Evolutionary conservation across 2,888 invertebrate genomes (phyloP).

Genomic region (Idaea straminata): DNA sequence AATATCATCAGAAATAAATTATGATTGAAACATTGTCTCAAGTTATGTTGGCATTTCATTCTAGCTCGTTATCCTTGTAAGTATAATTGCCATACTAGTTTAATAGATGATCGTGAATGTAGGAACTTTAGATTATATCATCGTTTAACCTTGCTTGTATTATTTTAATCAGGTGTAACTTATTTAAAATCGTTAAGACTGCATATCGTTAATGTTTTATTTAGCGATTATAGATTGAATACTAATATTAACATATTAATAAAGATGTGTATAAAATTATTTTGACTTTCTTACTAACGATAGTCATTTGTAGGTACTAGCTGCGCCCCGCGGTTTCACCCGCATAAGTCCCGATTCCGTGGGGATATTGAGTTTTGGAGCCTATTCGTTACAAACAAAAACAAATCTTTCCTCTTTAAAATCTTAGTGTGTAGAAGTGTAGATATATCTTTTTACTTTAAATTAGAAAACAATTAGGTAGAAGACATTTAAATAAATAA

Average conservation of each 20-base stretch:
- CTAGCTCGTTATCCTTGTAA: slow-evolving; percentile 15
- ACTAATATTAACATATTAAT: not conserved
- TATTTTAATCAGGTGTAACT: not conserved
- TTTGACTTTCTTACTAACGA: too few species aligned
- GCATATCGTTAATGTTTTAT: not conserved
- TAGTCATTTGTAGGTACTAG: too few species aligned
- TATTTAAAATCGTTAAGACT: not conserved
- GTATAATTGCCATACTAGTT: slow-evolving; percentile 11
- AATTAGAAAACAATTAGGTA: too few species aligned
- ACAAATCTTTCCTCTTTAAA: too few species aligned
- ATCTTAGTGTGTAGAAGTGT: too few species aligned
- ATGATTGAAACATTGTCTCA: not conserved
- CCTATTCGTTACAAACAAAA: too few species aligned
- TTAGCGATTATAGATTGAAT: not conserved
- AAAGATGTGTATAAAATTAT: not conserved
- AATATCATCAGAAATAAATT: not conserved
- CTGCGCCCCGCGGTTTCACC: too few species aligned
- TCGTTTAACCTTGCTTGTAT: slow-evolving; percentile 5
- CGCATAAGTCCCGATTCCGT: too few species aligned
- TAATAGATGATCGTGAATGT: slow-evolving; percentile 8
- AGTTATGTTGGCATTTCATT: slow-evolving; percentile 1
- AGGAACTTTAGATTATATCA: slow-evolving; percentile 10
- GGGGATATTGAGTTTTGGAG: too few species aligned
- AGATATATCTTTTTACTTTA: too few species aligned
- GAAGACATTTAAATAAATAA: not conserved